phyloP scores from a whole-genome alignment of 2,888 invertebrate species.

The Cosmopolites sordidus region DNA sequence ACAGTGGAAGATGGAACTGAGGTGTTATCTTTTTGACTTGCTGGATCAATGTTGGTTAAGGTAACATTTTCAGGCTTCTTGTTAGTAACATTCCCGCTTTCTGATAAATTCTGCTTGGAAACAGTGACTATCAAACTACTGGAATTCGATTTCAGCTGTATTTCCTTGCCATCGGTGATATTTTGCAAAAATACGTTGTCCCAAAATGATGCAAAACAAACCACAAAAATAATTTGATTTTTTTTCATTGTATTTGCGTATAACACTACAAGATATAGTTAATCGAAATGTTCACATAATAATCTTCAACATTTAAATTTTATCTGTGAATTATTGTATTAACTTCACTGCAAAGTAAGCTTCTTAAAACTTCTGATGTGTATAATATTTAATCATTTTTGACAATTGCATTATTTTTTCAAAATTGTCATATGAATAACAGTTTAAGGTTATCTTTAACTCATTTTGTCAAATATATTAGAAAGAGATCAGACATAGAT shows the following conservation, averaged over 20 bases:
- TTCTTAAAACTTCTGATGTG: too few species aligned
- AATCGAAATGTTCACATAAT: too few species aligned
- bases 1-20: background rate
- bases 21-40: background rate
- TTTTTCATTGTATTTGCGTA: background rate
- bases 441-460: too few species aligned
- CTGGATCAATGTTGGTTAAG: background rate
- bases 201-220: constrained; percentile 33
- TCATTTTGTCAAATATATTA: too few species aligned
- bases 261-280: too few species aligned
- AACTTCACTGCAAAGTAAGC: too few species aligned
- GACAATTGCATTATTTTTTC: too few species aligned
- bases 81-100: constrained; percentile 4
- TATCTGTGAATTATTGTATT: too few species aligned
- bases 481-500: too few species aligned
- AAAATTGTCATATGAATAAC: too few species aligned
- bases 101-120: background rate
- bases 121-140: background rate
- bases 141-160: background rate
- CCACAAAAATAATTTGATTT: background rate
- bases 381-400: too few species aligned
- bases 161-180: constrained; percentile 7
- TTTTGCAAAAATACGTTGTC: constrained; percentile 33
- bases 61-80: constrained; percentile 10
- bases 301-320: too few species aligned